These are phyloP conservation scores for Drosophila neonasuta DNA, from an alignment of 2,888 invertebrate genomes.

Conservation along the genomic window DNA sequence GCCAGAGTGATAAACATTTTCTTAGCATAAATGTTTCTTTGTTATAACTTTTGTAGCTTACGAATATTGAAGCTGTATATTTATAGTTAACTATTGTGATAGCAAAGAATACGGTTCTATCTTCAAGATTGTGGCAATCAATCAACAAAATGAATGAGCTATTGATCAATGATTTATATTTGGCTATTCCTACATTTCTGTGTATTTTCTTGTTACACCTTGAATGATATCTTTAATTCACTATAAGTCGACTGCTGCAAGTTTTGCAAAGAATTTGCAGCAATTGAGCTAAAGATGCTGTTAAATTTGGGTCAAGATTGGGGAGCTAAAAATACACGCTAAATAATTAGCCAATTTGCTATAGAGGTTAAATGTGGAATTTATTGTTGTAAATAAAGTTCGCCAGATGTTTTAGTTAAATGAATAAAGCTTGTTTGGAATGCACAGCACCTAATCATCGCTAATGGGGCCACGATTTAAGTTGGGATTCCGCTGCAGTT, in stretches of 20 bases:
- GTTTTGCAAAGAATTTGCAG: background rate
- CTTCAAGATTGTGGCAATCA: background rate
- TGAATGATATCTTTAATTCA: background rate
- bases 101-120: too few species aligned
- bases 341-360: background rate
- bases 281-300: background rate
- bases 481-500: constrained; percentile 10
- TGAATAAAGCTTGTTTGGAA: constrained; percentile 8
- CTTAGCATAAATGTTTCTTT: too few species aligned
- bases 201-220: background rate
- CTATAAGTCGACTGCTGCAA: background rate
- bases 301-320: background rate
- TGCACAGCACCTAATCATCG: constrained; percentile 7
- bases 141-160: background rate
- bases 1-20: too few species aligned
- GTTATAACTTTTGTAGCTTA: too few species aligned
- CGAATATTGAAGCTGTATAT: too few species aligned
- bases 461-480: constrained; percentile 25
- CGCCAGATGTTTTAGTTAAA: constrained; percentile 20
- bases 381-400: constrained; percentile 8
- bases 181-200: background rate
- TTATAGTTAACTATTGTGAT: too few species aligned
- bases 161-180: background rate
- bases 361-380: background rate
- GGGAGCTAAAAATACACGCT: background rate